Conservation (phyloP, 2,888 invertebrate genomes). For the Pteria penguin region DNA sequence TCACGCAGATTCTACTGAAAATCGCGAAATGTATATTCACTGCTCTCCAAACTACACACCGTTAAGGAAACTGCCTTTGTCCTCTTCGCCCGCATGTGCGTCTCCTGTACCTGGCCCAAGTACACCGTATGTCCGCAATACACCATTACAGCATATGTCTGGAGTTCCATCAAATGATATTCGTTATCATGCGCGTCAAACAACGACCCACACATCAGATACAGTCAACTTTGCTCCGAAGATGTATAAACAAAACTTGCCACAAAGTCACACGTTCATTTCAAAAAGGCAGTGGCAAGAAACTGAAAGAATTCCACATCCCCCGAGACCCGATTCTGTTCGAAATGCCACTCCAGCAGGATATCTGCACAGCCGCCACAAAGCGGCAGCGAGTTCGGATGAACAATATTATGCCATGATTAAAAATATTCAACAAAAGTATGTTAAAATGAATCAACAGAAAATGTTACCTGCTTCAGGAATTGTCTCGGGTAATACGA, state of each 20-base stretch:
- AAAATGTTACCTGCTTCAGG: neutral
- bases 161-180: neutral
- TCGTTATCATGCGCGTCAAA: neutral
- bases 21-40: neutral
- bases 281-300: neutral
- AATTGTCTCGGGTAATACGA: neutral
- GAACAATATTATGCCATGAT: slow-evolving; percentile 29
- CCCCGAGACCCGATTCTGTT: neutral
- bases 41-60: neutral
- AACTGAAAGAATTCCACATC: neutral
- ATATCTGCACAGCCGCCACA: neutral
- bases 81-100: neutral
- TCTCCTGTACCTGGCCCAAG: neutral
- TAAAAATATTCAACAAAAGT: slow-evolving; percentile 17
- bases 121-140: no score
- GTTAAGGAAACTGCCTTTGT: neutral
- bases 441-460: neutral
- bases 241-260: neutral
- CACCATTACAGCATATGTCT: no score
- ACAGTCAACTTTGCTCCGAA: neutral
- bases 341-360: neutral
- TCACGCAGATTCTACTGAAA: slow-evolving; percentile 58
- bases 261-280: neutral
- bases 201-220: neutral
- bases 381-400: slow-evolving; percentile 12